Conservation (phyloP, 2,113 vertebrate species). For the Chauna torquata region DNA sequence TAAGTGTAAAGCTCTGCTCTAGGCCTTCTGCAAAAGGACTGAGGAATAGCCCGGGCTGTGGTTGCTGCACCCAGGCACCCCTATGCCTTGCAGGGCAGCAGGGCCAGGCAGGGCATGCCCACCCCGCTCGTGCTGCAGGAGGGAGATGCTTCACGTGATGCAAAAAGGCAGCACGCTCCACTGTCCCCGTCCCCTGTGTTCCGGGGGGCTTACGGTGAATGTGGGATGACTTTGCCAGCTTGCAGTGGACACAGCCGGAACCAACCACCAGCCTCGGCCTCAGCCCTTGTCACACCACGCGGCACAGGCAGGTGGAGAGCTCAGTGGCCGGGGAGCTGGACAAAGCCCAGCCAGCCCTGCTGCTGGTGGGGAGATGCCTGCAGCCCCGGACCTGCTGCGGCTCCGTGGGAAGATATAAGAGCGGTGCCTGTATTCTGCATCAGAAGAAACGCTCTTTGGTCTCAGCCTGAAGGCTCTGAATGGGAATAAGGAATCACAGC, state of each 20-base stretch:
- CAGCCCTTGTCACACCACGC: background rate
- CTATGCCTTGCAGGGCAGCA: background rate
- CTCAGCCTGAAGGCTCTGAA: background rate
- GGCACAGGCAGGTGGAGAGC: background rate
- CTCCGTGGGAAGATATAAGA: background rate
- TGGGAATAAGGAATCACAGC: background rate
- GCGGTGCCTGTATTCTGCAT: no score
- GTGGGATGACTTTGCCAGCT: background rate
- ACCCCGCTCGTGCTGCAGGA: background rate
- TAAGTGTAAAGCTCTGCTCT: background rate
- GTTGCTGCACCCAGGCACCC: background rate
- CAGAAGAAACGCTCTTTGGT: background rate
- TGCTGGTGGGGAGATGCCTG: background rate
- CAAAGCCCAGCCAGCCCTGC: background rate
- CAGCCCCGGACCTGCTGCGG: background rate
- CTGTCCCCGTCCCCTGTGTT: rapidly evolving
- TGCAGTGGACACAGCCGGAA: background rate
- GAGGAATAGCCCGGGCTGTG: background rate
- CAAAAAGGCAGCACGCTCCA: background rate
- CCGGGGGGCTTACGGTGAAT: background rate
- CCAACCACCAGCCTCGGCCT: background rate
- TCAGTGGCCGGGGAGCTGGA: background rate
- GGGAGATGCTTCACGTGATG: background rate
- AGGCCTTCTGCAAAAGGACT: background rate
- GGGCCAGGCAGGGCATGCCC: background rate